Conservation (phyloP, 2,888 invertebrate genomes). For the Mesorhabditis spiculigera region DNA sequence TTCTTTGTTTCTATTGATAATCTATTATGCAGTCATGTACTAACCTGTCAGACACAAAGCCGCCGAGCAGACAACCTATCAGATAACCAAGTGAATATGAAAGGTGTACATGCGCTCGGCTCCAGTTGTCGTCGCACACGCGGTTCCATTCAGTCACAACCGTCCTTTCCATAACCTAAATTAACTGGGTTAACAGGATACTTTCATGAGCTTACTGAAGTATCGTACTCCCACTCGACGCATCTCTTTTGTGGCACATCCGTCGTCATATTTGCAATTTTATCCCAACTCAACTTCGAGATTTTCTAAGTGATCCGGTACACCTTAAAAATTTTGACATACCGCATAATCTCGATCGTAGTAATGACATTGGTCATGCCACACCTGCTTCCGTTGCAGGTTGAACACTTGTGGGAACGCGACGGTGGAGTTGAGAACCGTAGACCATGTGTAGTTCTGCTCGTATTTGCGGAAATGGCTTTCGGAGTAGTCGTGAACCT, state of each 20-base stretch:
- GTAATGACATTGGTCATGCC: slow-evolving; percentile 44
- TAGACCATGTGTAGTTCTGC: slow-evolving; percentile 49
- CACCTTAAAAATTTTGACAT: too few relatives aligned
- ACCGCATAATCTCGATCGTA: slow-evolving; percentile 31
- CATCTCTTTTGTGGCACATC: slow-evolving; percentile 23
- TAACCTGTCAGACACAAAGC: slow-evolving; percentile 50
- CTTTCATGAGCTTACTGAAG: slow-evolving; percentile 26
- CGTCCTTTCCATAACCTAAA: slow-evolving; percentile 49
- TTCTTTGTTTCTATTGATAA: slow-evolving; percentile 15
- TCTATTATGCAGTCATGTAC: not conserved
- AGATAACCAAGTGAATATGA: slow-evolving; percentile 57
- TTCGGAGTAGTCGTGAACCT: slow-evolving; percentile 49
- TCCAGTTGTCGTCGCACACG: slow-evolving; percentile 49
- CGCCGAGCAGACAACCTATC: slow-evolving; percentile 53
- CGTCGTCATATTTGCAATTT: not conserved
- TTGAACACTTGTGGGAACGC: slow-evolving; percentile 44
- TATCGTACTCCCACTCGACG: slow-evolving; percentile 52
- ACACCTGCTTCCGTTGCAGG: slow-evolving; percentile 28
- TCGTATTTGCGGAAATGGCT: slow-evolving; percentile 22
- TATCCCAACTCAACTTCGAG: too few relatives aligned
- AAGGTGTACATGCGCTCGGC: slow-evolving; percentile 54
- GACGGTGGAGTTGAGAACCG: slow-evolving; percentile 44
- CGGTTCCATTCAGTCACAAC: slow-evolving; percentile 27
- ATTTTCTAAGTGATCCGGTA: too few relatives aligned
- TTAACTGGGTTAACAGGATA: not conserved